Evolutionary conservation across 2,797 vertebrate genomes (phyloP), one percentile per base, ranked within the genome.

Genomic region (Phalanger gymnotis): DNA sequence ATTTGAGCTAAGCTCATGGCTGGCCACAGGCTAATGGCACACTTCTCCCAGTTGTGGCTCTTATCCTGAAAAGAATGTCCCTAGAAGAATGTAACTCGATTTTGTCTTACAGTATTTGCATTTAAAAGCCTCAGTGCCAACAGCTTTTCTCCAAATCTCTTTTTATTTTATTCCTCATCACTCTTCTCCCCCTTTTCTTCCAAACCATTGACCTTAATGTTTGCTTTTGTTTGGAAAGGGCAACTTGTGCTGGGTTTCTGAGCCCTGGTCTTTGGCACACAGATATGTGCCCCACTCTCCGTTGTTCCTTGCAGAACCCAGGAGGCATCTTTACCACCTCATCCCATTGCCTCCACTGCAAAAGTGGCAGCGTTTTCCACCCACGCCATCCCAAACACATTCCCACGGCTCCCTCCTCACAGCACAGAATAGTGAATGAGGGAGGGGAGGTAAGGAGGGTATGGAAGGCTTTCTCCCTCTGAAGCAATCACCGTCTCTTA

Each of bases 61-160:
- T 95, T 27, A 51, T 66, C 34, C 12, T 56, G 1, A 87, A 94
- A 90, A 53, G 51, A 94, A 90, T 53, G 51, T 57, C 7, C 92
- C 91, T 56, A 92, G 47, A 95, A 95, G 87, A 95, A 94, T 73
- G 25, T 28, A 96, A 66, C 54, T 95, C 92, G 53, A 96, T 92
- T 66, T 91, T 61, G 57, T 73, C 90, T 93, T 57, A 52, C 9
- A 27, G 54, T 81, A 2, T 7, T n/a, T 73, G 47, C 53, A 22
- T 90, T 92, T 66, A 91, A 96, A 90, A 87, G 47, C 54, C 40
- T 28, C 2, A 10, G 54, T 87, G 94, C 57, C 90, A 57, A 92
- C 4, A 94, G 66, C 89, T 96, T 96, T 96, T 54, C 81, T 96
- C 57, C 93, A 91, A 92, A 94, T 93, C 57, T 47, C 22, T 93